Percentiles rank a stretch among this genome's conserved stretches.
These are phyloP conservation scores for Aldrovandia affinis DNA, from an alignment of 2,797 vertebrate species.

Conservation along the genomic window DNA sequence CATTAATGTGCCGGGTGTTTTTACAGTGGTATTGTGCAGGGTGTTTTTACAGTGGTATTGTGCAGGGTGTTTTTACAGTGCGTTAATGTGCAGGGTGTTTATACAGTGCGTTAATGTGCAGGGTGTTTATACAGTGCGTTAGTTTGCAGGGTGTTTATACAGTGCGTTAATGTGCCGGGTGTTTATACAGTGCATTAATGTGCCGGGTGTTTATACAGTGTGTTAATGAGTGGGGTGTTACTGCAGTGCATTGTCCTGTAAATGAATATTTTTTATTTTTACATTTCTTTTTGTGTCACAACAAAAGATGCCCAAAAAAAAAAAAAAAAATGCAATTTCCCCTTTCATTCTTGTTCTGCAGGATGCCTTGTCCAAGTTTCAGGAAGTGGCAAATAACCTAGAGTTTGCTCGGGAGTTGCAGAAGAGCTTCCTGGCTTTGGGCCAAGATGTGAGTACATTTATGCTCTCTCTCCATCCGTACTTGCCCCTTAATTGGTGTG, in stretches of 20 bases:
- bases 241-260: neutral
- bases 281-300: neutral
- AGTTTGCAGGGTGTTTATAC: too few species aligned
- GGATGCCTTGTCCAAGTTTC: conserved; percentile 94
- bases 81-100: too few species aligned
- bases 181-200: too few species aligned
- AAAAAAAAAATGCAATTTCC: neutral
- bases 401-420: conserved; percentile 96
- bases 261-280: neutral
- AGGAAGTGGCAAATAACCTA: conserved; percentile 93
- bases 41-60: too few species aligned
- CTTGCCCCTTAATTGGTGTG: neutral
- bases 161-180: too few species aligned
- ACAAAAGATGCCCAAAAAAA: neutral
- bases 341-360: conserved; percentile 51
- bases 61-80: too few species aligned
- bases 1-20: too few species aligned
- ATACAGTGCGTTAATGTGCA: too few species aligned
- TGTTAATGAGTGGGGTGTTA: neutral
- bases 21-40: too few species aligned
- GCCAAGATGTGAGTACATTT: conserved; percentile 88
- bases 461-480: neutral
- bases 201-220: too few species aligned
- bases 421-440: conserved; percentile 89
- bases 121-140: too few species aligned